A percentile compares a stretch with the other conserved stretches of the same genome.
Conservation (phyloP, 2,797 vertebrate species). For the Lateolabrax maculatus region DNA sequence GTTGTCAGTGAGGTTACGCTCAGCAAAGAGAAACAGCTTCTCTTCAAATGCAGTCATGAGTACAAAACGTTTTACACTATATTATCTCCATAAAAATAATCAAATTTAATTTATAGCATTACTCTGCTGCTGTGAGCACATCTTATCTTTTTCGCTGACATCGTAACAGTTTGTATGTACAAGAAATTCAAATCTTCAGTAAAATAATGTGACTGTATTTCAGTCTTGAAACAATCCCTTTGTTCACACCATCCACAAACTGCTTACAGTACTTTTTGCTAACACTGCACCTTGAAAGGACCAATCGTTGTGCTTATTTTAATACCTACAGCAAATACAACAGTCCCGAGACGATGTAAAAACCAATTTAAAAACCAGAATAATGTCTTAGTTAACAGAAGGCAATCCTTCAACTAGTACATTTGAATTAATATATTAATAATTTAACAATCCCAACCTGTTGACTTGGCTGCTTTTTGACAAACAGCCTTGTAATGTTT, state of each 20-base stretch:
- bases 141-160: slow-evolving; percentile 56
- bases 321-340: slow-evolving; percentile 67
- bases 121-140: slow-evolving; percentile 64
- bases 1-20: slow-evolving; percentile 73
- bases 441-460: slow-evolving; percentile 73
- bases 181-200: slow-evolving; percentile 76
- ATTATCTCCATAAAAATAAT: slow-evolving; percentile 82
- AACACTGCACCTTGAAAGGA: slow-evolving; percentile 72
- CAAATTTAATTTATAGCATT: slow-evolving; percentile 80
- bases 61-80: slow-evolving; percentile 82
- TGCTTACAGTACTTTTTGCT: slow-evolving; percentile 75
- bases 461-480: slow-evolving; percentile 47
- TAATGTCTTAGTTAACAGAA: slow-evolving; percentile 61
- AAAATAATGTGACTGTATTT: slow-evolving; percentile 75
- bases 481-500: slow-evolving; percentile 58
- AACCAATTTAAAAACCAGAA: slow-evolving; percentile 66
- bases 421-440: slow-evolving; percentile 82
- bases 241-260: slow-evolving; percentile 68
- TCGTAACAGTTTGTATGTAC: slow-evolving; percentile 75
- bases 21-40: slow-evolving; percentile 50
- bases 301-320: slow-evolving; percentile 75
- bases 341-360: slow-evolving; percentile 53
- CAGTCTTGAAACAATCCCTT: slow-evolving; percentile 79
- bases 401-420: slow-evolving; percentile 59
- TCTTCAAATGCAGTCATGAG: slow-evolving; percentile 74